phyloP scores from a whole-genome alignment of 2,113 vertebrate genomes.

The Melanotaenia duboulayi region DNA sequence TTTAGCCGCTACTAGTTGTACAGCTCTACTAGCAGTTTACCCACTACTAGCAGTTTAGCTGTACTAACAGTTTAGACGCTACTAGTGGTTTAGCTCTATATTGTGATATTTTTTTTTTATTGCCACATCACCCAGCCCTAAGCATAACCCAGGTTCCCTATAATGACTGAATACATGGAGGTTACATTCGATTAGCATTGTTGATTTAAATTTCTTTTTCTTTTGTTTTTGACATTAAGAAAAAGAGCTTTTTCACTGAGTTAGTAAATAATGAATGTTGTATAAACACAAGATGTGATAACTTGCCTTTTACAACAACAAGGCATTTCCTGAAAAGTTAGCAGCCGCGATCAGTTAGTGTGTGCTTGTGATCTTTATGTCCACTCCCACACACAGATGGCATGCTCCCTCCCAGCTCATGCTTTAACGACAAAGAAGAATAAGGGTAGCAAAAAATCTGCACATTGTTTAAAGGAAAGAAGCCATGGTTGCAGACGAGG shows the following conservation, averaged over 20 bases:
- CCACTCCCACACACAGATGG: conserved; percentile 11
- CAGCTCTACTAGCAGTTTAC: too few relatives aligned
- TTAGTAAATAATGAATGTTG: background rate
- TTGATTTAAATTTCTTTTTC: too few relatives aligned
- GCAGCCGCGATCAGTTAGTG: background rate
- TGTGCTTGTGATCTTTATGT: conserved; percentile 7
- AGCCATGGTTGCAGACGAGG: background rate
- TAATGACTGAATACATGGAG: background rate
- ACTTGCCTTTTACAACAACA: background rate
- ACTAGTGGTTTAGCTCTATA: too few relatives aligned
- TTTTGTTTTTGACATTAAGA: background rate
- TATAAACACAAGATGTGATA: conserved; percentile 1
- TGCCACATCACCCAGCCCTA: too few relatives aligned
- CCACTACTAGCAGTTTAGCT: too few relatives aligned
- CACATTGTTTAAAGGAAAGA: background rate
- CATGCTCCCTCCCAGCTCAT: background rate
- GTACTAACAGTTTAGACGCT: too few relatives aligned
- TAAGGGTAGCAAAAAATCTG: background rate
- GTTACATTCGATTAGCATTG: background rate
- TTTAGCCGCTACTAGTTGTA: too few relatives aligned
- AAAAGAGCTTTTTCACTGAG: background rate
- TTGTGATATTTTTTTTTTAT: too few relatives aligned
- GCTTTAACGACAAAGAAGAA: background rate
- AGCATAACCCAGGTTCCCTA: background rate
- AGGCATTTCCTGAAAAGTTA: background rate